A percentile compares a stretch with the other conserved stretches of the same genome.
These are phyloP conservation scores for Megalonaias nervosa DNA, from an alignment of 1,140 invertebrate species.

Conservation along the genomic window DNA sequence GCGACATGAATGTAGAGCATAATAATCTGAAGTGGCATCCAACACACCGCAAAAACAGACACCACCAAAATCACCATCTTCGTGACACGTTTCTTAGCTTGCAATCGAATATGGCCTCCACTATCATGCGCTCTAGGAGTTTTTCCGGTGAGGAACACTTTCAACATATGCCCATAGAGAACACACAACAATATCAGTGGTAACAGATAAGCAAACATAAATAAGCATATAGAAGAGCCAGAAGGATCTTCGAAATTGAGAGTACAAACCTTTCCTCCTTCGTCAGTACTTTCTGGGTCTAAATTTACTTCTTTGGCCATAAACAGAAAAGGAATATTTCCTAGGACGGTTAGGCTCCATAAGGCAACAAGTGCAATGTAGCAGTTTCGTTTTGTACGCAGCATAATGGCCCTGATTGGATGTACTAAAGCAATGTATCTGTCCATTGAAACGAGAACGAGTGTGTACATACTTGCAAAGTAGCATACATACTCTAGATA, in stretches of 20 bases:
- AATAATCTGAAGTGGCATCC: conserved; percentile 6
- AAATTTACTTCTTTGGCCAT: not conserved
- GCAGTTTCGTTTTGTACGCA: conserved; percentile 2
- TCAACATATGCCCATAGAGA: not conserved
- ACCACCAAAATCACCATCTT: not conserved
- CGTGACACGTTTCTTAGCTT: not conserved
- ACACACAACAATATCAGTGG: conserved; percentile 1
- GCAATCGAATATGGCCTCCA: not conserved
- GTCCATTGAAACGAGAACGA: too few relatives aligned
- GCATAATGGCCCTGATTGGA: too few relatives aligned
- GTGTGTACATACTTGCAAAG: too few relatives aligned
- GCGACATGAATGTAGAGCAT: not conserved
- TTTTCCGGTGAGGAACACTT: not conserved
- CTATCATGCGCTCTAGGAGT: not conserved
- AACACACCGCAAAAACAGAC: conserved; percentile 1
- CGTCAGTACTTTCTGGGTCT: too few relatives aligned
- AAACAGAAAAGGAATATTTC: conserved; percentile 9
- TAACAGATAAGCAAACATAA: conserved; percentile 6
- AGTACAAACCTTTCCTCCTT: not conserved
- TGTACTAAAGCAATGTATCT: too few relatives aligned
- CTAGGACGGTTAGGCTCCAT: conserved; percentile 1
- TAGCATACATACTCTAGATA: too few relatives aligned
- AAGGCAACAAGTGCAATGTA: not conserved
- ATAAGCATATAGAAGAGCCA: conserved; percentile 1
- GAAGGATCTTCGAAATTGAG: not conserved